phyloP scores from a whole-genome alignment of 2,888 invertebrate species.

The Allolobophora icterica region DNA sequence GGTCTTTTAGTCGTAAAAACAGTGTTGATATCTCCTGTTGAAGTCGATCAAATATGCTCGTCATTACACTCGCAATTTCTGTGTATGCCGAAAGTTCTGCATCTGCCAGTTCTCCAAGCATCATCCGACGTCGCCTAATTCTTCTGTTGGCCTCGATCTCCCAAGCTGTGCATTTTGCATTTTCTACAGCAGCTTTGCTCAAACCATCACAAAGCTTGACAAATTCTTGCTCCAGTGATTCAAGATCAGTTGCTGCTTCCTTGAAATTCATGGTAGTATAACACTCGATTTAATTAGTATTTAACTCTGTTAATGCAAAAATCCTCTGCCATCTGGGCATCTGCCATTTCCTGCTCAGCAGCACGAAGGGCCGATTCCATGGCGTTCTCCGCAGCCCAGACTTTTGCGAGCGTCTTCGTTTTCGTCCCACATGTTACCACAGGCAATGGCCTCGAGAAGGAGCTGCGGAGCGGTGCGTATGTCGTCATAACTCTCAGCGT shows the following conservation, averaged over 20 bases:
- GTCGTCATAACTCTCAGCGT: too few relatives aligned
- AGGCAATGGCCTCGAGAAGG: too few relatives aligned
- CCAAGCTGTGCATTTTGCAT: conserved; percentile 22
- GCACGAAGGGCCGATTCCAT: too few relatives aligned
- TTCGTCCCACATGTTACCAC: too few relatives aligned
- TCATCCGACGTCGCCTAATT: not conserved
- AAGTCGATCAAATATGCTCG: not conserved
- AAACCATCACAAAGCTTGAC: not conserved
- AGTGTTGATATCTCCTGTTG: conserved; percentile 27
- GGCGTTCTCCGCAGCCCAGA: too few relatives aligned
- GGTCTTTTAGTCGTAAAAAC: conserved; percentile 19
- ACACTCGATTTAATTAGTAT: too few relatives aligned
- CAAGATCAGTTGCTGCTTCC: not conserved
- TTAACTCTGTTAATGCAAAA: too few relatives aligned
- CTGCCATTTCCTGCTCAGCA: too few relatives aligned
- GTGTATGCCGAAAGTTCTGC: not conserved
- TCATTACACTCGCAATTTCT: not conserved
- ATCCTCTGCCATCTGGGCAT: too few relatives aligned
- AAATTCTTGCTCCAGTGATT: not conserved
- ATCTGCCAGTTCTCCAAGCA: conserved; percentile 30
- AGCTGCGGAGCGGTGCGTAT: too few relatives aligned
- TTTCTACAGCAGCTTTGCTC: not conserved
- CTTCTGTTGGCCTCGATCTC: not conserved
- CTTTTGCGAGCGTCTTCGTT: too few relatives aligned
- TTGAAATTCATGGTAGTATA: conserved; percentile 1